These are phyloP conservation scores for Glaucopsyche alexis DNA, from an alignment of 2,888 invertebrate genomes.

Conservation along the genomic window DNA sequence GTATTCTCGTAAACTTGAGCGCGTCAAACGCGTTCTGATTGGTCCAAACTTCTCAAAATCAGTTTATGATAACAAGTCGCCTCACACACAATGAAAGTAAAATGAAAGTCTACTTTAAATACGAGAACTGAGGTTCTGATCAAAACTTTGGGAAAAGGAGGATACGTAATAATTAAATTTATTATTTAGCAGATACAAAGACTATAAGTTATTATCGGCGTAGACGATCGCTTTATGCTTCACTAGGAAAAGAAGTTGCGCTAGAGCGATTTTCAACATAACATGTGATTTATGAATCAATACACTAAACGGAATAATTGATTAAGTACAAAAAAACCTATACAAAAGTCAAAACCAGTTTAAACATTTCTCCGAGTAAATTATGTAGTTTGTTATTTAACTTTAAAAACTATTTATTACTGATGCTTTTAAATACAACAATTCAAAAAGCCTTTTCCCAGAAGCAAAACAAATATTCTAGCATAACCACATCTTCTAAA, in stretches of 20 bases:
- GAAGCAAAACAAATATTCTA: too few relatives aligned
- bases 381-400: not conserved
- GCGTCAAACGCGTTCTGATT: too few relatives aligned
- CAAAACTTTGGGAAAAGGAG: constrained; percentile 6
- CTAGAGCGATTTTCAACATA: not conserved
- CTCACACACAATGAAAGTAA: too few relatives aligned
- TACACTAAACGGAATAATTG: not conserved
- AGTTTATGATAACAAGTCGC: too few relatives aligned
- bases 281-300: not conserved
- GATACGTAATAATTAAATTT: not conserved
- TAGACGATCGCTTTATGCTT: not conserved
- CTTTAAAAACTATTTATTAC: too few relatives aligned
- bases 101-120: too few relatives aligned
- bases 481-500: not conserved
- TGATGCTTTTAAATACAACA: too few relatives aligned
- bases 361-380: not conserved
- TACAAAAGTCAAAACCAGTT: not conserved
- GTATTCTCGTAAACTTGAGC: too few relatives aligned
- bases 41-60: too few relatives aligned
- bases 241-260: not conserved
- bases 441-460: too few relatives aligned
- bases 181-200: not conserved
- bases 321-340: not conserved
- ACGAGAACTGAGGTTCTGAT: too few relatives aligned
- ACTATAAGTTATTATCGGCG: not conserved